A percentile compares a stretch with the other conserved stretches of the same genome.
Conservation (phyloP, 2,888 invertebrate species). For the Endotricha flammealis region DNA sequence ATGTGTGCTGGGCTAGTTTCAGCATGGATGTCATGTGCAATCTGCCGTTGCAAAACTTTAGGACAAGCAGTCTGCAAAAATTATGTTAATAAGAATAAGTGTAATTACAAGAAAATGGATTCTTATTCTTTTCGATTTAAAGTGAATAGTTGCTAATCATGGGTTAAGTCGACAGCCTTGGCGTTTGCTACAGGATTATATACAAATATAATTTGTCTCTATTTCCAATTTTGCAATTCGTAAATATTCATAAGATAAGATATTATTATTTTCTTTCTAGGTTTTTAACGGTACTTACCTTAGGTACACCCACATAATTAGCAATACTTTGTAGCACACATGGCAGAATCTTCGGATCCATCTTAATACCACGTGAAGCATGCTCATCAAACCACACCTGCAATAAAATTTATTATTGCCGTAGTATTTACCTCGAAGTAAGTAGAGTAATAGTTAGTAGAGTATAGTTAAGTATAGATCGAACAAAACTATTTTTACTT, state of each 20-base stretch:
- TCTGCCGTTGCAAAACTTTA: constrained; percentile 65
- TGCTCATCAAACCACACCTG: constrained; percentile 74
- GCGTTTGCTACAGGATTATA: no score
- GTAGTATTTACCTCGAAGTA: no score
- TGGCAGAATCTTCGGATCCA: constrained; percentile 61
- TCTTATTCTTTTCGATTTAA: neutral
- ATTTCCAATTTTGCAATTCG: no score
- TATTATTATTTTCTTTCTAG: no score
- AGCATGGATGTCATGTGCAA: constrained; percentile 66
- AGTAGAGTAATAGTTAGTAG: no score
- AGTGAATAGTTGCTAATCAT: no score
- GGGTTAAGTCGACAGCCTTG: no score
- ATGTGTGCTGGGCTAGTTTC: constrained; percentile 64
- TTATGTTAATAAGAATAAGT: neutral
- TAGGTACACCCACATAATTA: constrained; percentile 38
- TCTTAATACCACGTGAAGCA: constrained; percentile 57
- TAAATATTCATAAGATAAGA: no score
- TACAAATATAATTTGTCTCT: no score
- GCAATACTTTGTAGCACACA: constrained; percentile 62
- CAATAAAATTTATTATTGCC: constrained; percentile 14
- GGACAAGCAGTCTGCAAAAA: constrained; percentile 59
- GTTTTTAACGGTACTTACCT: constrained; percentile 36
- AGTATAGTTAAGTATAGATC: no score
- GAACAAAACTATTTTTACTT: constrained; percentile 46
- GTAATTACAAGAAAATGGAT: neutral